These are phyloP conservation scores for Habroteleia sp. DNA, from an alignment of 2,888 invertebrate genomes.

Conservation along the genomic window DNA sequence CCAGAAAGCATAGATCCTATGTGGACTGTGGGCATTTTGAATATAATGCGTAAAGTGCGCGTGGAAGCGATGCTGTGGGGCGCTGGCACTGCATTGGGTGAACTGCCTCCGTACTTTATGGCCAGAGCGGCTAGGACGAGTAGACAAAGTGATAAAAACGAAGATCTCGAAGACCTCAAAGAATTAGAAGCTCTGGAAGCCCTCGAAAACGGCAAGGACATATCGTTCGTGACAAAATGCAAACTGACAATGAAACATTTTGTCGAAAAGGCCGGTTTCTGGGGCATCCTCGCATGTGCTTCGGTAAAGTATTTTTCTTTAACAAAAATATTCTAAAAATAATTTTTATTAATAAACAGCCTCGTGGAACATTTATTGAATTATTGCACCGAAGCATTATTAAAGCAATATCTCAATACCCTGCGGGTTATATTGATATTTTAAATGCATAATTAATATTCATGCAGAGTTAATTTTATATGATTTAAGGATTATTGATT, in stretches of 20 bases:
- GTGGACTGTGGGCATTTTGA: constrained; percentile 90
- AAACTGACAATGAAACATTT: constrained; percentile 93
- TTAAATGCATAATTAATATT: too few species aligned
- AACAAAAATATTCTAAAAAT: too few species aligned
- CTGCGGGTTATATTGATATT: too few species aligned
- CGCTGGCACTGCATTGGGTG: constrained; percentile 98
- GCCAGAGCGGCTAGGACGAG: constrained; percentile 93
- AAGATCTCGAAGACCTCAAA: constrained; percentile 87
- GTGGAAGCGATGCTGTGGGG: constrained; percentile 99
- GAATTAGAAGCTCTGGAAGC: constrained; percentile 88
- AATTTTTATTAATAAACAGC: too few species aligned
- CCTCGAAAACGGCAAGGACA: constrained; percentile 83
- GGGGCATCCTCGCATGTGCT: constrained; percentile 97
- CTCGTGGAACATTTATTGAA: too few species aligned
- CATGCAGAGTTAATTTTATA: too few species aligned
- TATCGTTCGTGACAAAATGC: constrained; percentile 87
- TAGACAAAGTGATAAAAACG: constrained; percentile 74
- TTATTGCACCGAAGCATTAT: too few species aligned
- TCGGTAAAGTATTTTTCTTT: too few species aligned
- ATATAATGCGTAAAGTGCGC: constrained; percentile 96
- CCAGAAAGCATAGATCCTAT: constrained; percentile 86
- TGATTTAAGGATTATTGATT: too few species aligned
- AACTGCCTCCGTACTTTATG: constrained; percentile 99
- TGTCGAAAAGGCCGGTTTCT: constrained; percentile 96
- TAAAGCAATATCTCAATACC: too few species aligned